Percentiles rank a stretch among this genome's conserved stretches.
These are phyloP conservation scores for Rhinichthys osculus DNA, from an alignment of 2,797 vertebrate genomes.

Conservation along the genomic window DNA sequence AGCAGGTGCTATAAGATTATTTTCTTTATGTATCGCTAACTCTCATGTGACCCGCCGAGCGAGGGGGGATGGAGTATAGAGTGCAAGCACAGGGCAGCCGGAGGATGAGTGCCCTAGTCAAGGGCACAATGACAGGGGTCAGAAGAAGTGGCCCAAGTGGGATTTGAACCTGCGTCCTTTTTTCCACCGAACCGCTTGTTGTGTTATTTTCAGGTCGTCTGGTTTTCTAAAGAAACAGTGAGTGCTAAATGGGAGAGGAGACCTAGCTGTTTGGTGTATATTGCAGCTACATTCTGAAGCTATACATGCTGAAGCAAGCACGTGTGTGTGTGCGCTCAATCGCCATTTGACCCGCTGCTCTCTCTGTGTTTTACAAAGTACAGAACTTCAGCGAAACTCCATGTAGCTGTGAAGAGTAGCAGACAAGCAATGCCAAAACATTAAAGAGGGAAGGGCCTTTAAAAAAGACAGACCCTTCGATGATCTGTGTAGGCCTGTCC, in stretches of 20 bases:
- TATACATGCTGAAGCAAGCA: not conserved
- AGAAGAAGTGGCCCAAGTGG: conserved; percentile 2
- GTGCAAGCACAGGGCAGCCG: not conserved
- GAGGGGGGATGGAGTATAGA: conserved; percentile 1
- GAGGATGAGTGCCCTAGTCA: conserved; percentile 16
- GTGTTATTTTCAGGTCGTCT: conserved; percentile 8
- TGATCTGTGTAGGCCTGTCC: conserved; percentile 74
- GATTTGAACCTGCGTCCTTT: conserved; percentile 9
- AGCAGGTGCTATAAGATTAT: conserved; percentile 39
- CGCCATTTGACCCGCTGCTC: conserved; percentile 5
- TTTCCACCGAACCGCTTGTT: not conserved
- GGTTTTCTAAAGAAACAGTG: conserved; percentile 30
- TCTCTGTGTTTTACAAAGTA: conserved; percentile 27
- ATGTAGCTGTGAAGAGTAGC: conserved; percentile 22
- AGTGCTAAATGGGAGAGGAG: conserved; percentile 19
- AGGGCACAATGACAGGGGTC: conserved; percentile 28
- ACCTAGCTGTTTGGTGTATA: not conserved
- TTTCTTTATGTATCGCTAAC: conserved; percentile 44
- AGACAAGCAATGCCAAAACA: conserved; percentile 37
- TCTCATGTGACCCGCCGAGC: conserved; percentile 4
- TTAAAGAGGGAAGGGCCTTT: conserved; percentile 5
- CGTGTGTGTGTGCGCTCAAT: not conserved
- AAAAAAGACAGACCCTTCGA: conserved; percentile 33
- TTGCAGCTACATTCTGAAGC: conserved; percentile 2
- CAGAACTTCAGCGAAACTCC: not conserved